phyloP scores from a whole-genome alignment of 1,140 invertebrate species.

The Limonius californicus region DNA sequence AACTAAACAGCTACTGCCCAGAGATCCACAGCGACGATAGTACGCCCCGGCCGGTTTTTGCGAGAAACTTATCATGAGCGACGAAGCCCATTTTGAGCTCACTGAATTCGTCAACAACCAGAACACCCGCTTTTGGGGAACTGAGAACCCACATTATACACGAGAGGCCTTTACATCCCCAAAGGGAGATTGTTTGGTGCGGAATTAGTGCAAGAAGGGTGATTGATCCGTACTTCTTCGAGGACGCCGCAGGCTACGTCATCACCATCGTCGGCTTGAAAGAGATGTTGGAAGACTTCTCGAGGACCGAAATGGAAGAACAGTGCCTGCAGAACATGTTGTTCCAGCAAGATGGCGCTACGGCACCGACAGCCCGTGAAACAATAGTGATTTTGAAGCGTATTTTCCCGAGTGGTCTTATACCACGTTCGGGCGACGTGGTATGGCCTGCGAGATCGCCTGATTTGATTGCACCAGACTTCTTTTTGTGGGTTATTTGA shows the following conservation, averaged over 20 bases:
- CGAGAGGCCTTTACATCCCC: background rate
- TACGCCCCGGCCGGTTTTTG: background rate
- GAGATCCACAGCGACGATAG: background rate
- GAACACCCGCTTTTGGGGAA: background rate
- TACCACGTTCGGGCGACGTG: background rate
- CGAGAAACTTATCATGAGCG: too few relatives aligned
- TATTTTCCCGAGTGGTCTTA: background rate
- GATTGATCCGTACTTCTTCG: background rate
- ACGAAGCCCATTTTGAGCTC: background rate
- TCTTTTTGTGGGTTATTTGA: too few relatives aligned
- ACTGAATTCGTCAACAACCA: background rate
- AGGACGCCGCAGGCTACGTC: background rate
- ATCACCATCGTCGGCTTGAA: background rate
- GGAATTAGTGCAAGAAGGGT: background rate
- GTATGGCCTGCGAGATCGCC: background rate
- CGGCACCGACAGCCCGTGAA: background rate
- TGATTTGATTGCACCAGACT: too few relatives aligned
- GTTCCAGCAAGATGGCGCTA: background rate
- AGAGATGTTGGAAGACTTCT: background rate
- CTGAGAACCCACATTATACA: background rate
- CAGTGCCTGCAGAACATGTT: too few relatives aligned
- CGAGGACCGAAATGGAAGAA: background rate
- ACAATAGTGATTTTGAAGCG: background rate
- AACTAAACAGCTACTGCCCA: background rate
- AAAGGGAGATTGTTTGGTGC: background rate